Conservation (phyloP, 2,113 vertebrate species). For the Lethenteron camtschaticum region DNA sequence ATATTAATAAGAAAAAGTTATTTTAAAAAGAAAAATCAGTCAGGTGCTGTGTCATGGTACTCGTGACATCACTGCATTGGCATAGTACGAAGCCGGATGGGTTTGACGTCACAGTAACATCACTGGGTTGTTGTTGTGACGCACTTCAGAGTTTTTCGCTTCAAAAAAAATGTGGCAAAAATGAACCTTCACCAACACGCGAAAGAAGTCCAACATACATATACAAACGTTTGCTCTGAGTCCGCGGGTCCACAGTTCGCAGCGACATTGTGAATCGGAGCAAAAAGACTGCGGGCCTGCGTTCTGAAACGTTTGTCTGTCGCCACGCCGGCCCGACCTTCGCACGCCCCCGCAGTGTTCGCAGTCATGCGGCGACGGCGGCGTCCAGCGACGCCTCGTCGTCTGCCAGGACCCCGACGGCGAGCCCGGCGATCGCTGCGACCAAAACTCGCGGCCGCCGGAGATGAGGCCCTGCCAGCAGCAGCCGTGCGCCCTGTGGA, state of each 20-base stretch:
- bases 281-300: not conserved
- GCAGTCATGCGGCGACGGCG: conserved; percentile 77
- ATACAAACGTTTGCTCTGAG: not conserved
- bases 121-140: no score
- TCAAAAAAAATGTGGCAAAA: not conserved
- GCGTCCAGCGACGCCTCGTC: conserved; percentile 83
- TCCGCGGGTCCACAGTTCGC: no score
- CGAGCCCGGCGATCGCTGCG: conserved; percentile 52
- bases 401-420: conserved; percentile 95
- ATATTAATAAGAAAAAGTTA: not conserved
- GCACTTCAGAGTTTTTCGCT: no score
- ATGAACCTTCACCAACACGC: not conserved
- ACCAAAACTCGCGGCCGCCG: conserved; percentile 45
- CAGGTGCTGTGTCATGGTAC: not conserved
- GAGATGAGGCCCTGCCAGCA: conserved; percentile 57
- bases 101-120: no score
- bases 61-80: no score
- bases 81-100: no score
- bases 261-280: no score
- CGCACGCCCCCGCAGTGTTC: conserved; percentile 51
- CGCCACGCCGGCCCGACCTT: not conserved
- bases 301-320: not conserved
- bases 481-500: conserved; percentile 88
- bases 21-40: not conserved
- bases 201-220: not conserved